phyloP scores from a whole-genome alignment of 2,113 vertebrate species.

The Rhea pennata region DNA sequence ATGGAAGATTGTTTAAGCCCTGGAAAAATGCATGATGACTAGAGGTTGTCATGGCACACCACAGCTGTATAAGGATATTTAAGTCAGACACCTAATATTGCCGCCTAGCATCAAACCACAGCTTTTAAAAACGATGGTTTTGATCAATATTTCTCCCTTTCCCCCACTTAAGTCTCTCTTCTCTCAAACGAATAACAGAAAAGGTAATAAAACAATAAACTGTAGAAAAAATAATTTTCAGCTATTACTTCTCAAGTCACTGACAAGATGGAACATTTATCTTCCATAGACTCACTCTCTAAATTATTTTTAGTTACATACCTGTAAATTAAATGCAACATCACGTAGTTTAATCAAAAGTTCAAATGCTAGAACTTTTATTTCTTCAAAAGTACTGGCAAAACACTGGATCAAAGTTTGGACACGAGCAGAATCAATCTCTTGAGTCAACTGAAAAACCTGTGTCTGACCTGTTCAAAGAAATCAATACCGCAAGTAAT shows the following conservation, averaged over 20 bases:
- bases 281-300: background rate
- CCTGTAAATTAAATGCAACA: constrained; percentile 82
- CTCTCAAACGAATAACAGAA: background rate
- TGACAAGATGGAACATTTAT: background rate
- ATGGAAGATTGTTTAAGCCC: no score
- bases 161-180: background rate
- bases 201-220: background rate
- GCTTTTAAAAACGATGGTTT: background rate
- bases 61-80: no score
- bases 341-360: constrained; percentile 86
- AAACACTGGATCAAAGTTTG: constrained; percentile 87
- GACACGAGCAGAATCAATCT: constrained; percentile 79
- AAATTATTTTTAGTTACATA: constrained; percentile 39
- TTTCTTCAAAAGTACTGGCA: constrained; percentile 93
- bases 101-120: no score
- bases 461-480: constrained; percentile 60
- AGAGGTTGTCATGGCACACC: no score
- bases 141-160: background rate
- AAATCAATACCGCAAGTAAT: background rate
- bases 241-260: background rate
- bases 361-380: constrained; percentile 87
- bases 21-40: no score
- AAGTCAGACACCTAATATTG: no score
- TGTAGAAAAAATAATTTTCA: background rate
- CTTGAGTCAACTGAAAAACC: constrained; percentile 82